Conservation (phyloP, 2,113 vertebrate species). For the Gambusia holbrooki region DNA sequence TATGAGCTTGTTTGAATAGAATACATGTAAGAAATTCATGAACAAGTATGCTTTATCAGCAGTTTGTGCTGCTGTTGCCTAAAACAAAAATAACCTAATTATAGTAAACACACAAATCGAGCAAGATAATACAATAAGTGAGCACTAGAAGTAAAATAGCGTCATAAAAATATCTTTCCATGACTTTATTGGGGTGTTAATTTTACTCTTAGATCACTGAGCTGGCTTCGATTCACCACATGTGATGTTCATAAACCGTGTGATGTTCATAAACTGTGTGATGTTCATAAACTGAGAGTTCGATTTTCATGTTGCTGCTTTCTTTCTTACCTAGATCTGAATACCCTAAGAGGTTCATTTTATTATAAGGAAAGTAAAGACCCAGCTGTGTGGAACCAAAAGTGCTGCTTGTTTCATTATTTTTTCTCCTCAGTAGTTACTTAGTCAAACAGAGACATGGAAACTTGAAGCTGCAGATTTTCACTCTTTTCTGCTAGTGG, state of each 20-base stretch:
- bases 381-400: conserved; percentile 17
- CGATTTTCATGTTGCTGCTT: conserved; percentile 26
- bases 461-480: conserved; percentile 13
- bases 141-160: neutral
- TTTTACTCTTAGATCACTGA: neutral
- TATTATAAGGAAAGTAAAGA: conserved; percentile 10
- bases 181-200: conserved; percentile 5
- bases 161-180: conserved; percentile 3
- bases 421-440: neutral
- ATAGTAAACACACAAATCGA: conserved; percentile 5
- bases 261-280: neutral
- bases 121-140: conserved; percentile 22
- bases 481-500: conserved; percentile 17
- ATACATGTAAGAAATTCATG: conserved; percentile 21
- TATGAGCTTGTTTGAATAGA: conserved; percentile 12
- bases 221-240: conserved; percentile 2
- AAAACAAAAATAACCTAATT: conserved; percentile 30
- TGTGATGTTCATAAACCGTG: conserved; percentile 1
- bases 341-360: conserved; percentile 15
- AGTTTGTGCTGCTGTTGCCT: conserved; percentile 25
- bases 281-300: conserved; percentile 3
- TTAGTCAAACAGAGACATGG: neutral
- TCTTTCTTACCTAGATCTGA: conserved; percentile 14
- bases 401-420: conserved; percentile 28
- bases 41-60: conserved; percentile 52